phyloP scores from a whole-genome alignment of 2,113 vertebrate genomes.

The Alethe castanea region DNA sequence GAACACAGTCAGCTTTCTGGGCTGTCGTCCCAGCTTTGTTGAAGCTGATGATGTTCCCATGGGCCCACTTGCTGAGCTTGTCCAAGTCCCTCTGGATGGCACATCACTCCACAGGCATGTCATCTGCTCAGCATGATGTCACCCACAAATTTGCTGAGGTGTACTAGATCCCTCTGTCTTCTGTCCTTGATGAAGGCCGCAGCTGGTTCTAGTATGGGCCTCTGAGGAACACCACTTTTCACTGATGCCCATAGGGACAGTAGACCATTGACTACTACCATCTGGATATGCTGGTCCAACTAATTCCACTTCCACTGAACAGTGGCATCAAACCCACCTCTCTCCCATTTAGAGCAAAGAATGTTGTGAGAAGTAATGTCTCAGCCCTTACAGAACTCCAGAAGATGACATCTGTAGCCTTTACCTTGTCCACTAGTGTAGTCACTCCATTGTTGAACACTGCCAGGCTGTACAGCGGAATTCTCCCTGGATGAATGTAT shows the following conservation, averaged over 20 bases:
- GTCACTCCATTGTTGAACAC: background rate
- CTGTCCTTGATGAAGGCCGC: background rate
- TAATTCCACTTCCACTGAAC: background rate
- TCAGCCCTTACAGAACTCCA: background rate
- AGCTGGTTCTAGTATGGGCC: background rate
- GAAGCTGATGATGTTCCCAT: background rate
- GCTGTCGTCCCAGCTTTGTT: background rate
- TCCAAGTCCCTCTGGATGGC: background rate
- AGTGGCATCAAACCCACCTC: background rate
- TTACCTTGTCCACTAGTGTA: background rate
- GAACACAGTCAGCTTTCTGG: background rate
- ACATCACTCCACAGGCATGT: background rate
- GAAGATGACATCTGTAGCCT: background rate
- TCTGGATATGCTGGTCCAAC: background rate
- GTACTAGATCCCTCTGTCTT: background rate
- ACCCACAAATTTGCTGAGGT: background rate
- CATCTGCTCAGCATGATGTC: background rate
- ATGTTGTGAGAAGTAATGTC: no score
- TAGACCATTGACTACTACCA: background rate
- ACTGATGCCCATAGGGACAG: background rate
- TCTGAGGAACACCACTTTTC: background rate
- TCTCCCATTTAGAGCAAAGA: background rate
- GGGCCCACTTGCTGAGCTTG: background rate
- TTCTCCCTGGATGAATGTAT: background rate
- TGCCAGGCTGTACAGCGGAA: background rate